These are phyloP conservation scores for Dipodomys spectabilis DNA, from an alignment of 2,113 vertebrate genomes.

Conservation along the genomic window DNA sequence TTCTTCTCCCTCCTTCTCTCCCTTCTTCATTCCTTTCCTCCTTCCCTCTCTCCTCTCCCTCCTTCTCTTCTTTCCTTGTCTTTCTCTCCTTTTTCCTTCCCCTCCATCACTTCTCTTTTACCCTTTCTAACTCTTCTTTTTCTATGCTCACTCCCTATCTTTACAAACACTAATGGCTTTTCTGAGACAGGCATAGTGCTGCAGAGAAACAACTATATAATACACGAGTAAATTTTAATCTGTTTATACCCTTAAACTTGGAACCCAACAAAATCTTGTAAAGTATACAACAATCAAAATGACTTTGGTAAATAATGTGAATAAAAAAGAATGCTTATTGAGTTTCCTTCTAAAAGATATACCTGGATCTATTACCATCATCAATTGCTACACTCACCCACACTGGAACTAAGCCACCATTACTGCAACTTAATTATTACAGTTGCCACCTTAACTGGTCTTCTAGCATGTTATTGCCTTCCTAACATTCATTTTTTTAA, in stretches of 20 bases:
- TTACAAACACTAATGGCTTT: not conserved
- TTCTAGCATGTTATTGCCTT: not conserved
- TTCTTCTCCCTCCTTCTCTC: rapidly evolving
- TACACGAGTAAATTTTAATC: not conserved
- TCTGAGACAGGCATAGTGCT: not conserved
- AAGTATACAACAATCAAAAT: not conserved
- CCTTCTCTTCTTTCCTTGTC: rapidly evolving
- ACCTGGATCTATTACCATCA: not conserved
- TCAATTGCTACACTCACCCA: too few relatives aligned
- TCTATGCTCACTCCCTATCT: not conserved
- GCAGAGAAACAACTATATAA: not conserved
- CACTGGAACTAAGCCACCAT: too few relatives aligned
- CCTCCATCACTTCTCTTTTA: not conserved
- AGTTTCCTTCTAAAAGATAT: not conserved
- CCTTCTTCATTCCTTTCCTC: not conserved
- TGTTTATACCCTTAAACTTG: not conserved
- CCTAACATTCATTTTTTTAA: not conserved
- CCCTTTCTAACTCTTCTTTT: not conserved
- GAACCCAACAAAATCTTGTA: not conserved
- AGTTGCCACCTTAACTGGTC: not conserved
- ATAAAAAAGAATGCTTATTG: not conserved
- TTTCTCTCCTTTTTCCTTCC: rapidly evolving
- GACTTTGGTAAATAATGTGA: too few relatives aligned
- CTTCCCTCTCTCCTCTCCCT: rapidly evolving
- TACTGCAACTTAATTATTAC: not conserved